Base-by-base conservation (phyloP, 2,113 vertebrate genomes). In the Ardeotis arabs region DNA sequence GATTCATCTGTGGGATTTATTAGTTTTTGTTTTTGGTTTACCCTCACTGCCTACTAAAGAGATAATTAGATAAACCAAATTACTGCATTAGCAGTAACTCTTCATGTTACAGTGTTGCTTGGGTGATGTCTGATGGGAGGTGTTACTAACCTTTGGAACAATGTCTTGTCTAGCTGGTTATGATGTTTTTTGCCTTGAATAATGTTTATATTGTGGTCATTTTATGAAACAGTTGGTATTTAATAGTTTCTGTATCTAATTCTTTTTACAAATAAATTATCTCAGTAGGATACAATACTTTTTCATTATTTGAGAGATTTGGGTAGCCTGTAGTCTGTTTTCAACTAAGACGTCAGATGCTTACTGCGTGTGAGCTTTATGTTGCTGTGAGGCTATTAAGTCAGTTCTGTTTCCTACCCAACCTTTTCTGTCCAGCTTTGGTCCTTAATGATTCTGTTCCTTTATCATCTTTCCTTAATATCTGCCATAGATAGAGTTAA, bases 191-290 rank as follows among this genome's bases (percentile, higher is more conserved):
- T 28, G 41, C 74, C 58, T 95, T 77, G n/a, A 27, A 35, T 88
- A 63, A 80, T 91, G 33, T 85, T 96, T 87, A 68, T 73, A 75
- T 84, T 94, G 24, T 55, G 29, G 87, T 96, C 62, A 69, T 84
- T 96, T 95, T 82, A 67, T 73, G 28, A 89, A 84, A 79, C 33
- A 13, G 23, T 81, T 96, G 47, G 64, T 93, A 66, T 89, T 90
- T 94, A 77, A 53, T 86, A 22, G 58, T 64, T 67, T 87, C 35
- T 81, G 12, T 58, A 56, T 35, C 13, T 45, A 81, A 58, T 78
- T 86, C 7, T 76, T 79, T 80, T 50, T 67, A 14, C n/a, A 82
- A 73, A 45, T 67, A 60, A 59, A 41, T 83, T 66, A 23, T 52
- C 22, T 85, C 66, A 11, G 52, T 76, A 35, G 49, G 29, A 67